Evolutionary conservation across 2,797 vertebrate species (phyloP).

Genomic region (Petrocephalus sullivani): DNA sequence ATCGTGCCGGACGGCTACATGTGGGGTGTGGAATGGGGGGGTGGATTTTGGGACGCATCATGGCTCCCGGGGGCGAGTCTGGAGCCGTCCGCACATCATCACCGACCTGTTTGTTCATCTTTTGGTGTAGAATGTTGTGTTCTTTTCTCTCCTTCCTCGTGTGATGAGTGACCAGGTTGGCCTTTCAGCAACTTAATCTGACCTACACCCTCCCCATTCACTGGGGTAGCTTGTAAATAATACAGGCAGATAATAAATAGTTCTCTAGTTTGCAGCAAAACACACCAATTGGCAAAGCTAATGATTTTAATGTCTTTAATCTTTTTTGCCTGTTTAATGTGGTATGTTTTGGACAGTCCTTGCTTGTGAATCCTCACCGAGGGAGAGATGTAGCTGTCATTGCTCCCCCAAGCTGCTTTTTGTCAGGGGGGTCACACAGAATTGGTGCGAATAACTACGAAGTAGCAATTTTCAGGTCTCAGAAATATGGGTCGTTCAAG

Average conservation of each 20-base stretch:
- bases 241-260: background rate
- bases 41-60: background rate
- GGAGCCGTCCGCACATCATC: background rate
- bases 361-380: background rate
- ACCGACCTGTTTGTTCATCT: background rate
- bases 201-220: background rate
- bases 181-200: background rate
- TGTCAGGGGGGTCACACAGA: background rate
- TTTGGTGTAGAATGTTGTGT: background rate
- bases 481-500: constrained; percentile 36
- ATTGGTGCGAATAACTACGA: background rate
- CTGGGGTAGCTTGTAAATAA: background rate
- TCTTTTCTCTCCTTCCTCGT: background rate
- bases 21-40: background rate
- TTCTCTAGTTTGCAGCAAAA: background rate
- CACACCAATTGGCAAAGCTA: background rate
- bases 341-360: background rate
- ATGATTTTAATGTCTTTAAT: background rate
- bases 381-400: background rate
- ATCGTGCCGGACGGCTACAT: background rate
- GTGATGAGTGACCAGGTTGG: background rate
- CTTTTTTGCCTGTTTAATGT: background rate
- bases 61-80: background rate
- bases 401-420: background rate
- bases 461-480: background rate